Evolutionary conservation across 2,888 invertebrate species (phyloP).

Genomic region (Gymnocheta viridis): DNA sequence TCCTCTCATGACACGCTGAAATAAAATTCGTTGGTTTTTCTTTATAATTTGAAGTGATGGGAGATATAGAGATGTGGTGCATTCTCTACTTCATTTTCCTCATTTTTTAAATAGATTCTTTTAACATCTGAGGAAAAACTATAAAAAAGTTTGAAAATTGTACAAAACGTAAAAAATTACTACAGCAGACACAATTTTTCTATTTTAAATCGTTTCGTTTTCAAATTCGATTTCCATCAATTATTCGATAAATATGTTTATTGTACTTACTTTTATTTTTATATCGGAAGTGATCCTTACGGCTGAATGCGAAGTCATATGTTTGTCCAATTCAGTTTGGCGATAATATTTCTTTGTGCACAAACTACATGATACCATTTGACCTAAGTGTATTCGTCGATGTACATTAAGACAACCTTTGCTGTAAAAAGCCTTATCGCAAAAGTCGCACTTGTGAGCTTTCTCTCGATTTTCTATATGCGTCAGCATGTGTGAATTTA

Average conservation of each 20-base stretch:
- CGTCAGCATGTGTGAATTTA: conserved; percentile 34
- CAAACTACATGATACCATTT: conserved; percentile 42
- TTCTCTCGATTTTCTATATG: conserved; percentile 55
- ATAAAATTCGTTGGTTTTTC: too few relatives aligned
- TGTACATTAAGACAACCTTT: conserved; percentile 50
- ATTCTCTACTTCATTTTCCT: too few relatives aligned
- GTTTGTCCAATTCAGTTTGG: conserved; percentile 46
- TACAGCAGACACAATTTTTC: too few relatives aligned
- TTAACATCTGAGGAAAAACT: too few relatives aligned
- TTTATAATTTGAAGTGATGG: too few relatives aligned
- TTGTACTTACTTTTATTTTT: conserved; percentile 23
- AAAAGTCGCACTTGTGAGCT: conserved; percentile 53
- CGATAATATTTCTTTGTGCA: conserved; percentile 56
- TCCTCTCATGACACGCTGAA: too few relatives aligned
- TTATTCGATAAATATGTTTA: neutral
- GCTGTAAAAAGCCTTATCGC: conserved; percentile 48
- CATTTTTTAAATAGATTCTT: too few relatives aligned
- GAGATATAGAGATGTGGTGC: too few relatives aligned
- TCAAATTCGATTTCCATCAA: too few relatives aligned
- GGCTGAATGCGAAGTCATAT: conserved; percentile 50
- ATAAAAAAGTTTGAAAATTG: too few relatives aligned
- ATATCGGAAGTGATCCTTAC: neutral
- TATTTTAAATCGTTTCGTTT: too few relatives aligned
- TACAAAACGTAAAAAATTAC: too few relatives aligned
- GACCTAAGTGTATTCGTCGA: conserved; percentile 54